Evolutionary conservation across 2,888 invertebrate genomes (phyloP), one percentile per base, ranked within the genome.

Genomic region (Belgica antarctica): DNA sequence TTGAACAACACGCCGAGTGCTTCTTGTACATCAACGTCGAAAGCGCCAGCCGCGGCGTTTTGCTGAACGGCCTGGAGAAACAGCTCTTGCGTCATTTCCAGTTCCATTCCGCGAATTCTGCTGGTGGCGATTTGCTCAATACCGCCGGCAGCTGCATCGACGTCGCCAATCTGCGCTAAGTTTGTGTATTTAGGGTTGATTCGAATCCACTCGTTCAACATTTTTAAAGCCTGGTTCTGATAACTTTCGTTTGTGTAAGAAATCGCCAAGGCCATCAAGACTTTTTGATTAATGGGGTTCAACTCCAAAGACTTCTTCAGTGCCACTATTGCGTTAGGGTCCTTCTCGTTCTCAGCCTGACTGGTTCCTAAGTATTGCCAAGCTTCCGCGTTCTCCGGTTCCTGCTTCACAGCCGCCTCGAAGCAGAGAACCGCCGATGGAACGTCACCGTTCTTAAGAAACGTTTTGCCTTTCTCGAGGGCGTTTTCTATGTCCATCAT

Each of bases 331-430:
- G 96, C 96, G 74, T 88, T 83, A 1, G 92, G 90, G 80, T 99
- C 98, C 81, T 90, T 96, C 82, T 99, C 99, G 82, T 99, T 99
- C 83, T 98, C 96, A 41, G 98, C 95, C 79, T 97, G 96, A 28
- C 95, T 91, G 66, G 89, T 90, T 8, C 96, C 96, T 61, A 96
- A 81, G 34, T 90, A 81, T 72, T 90, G 86, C 96, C 96, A 96
- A 1, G 89, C 90, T 79, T 93, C 89, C 0, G 86, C 82, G 75
- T 90, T 89, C 63, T 88, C 83, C 1, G 90, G 87, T 62, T 90
- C 84, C 76, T 93, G 89, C 76, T 92, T 89, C 1, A 89, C 94
- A 8, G 97, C 96, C 65, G 94, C 94, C 81, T 99, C 99, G 81
- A 99, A 98, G 76, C 96, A 91, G 25, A 98, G 81, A 0, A 96